Conservation (phyloP, 2,113 vertebrate species). For the Catharus minimus region DNA sequence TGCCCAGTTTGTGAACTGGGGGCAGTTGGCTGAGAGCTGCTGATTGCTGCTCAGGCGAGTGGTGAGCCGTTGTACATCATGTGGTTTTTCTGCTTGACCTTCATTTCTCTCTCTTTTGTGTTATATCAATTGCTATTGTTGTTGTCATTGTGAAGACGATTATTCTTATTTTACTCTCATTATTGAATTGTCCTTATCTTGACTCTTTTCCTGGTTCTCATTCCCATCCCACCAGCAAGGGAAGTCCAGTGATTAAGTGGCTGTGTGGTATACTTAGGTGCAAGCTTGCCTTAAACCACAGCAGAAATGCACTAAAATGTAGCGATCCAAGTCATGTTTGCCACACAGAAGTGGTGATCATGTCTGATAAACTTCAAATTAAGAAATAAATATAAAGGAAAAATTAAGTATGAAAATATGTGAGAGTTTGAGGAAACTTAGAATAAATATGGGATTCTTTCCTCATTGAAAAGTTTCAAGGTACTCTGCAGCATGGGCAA, state of each 20-base stretch:
- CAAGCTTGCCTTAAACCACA: background rate
- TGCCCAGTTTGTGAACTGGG: background rate
- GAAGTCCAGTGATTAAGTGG: background rate
- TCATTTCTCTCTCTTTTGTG: background rate
- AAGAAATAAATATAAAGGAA: background rate
- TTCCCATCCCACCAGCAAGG: background rate
- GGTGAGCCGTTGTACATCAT: background rate
- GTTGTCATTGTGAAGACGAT: background rate
- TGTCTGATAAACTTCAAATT: background rate
- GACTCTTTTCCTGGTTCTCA: background rate
- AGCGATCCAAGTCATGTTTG: background rate
- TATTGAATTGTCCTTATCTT: background rate
- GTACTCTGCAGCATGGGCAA: background rate
- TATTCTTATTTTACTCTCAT: background rate
- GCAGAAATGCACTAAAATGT: background rate
- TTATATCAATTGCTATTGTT: background rate
- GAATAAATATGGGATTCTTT: background rate
- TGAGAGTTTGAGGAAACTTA: background rate
- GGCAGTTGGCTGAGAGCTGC: background rate
- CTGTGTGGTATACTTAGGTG: background rate
- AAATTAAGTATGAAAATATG: background rate
- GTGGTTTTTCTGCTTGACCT: background rate
- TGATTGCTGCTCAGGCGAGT: accelerated
- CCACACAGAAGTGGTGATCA: background rate
- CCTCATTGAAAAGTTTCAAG: background rate